Conservation (phyloP, 2,888 invertebrate genomes). For the Plusia festucae region DNA sequence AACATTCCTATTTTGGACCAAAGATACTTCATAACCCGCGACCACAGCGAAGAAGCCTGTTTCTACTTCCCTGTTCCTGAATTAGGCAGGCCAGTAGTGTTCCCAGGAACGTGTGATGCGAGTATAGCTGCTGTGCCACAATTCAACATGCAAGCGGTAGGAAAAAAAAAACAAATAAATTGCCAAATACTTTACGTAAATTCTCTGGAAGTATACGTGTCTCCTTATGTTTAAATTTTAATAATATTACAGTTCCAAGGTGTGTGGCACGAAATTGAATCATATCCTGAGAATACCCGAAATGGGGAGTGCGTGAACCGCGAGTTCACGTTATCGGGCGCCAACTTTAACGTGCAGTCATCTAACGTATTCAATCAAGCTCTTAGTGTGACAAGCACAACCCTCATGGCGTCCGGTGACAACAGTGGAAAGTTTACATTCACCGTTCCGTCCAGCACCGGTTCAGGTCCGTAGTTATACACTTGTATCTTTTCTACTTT, state of each 20-base stretch:
- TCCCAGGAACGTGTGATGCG: slow-evolving; percentile 76
- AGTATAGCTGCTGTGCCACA: slow-evolving; percentile 66
- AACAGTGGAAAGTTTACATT: slow-evolving; percentile 70
- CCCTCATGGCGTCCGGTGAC: slow-evolving; percentile 58
- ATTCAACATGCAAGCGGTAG: slow-evolving; percentile 64
- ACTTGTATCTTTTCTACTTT: no score
- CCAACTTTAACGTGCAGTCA: slow-evolving; percentile 63
- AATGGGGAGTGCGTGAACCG: slow-evolving; percentile 74
- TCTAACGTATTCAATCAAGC: slow-evolving; percentile 64
- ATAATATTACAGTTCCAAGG: slow-evolving; percentile 68
- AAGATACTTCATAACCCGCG: slow-evolving; percentile 64
- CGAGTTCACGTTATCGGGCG: slow-evolving; percentile 54
- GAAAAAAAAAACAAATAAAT: slow-evolving; percentile 53
- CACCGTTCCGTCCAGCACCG: slow-evolving; percentile 33
- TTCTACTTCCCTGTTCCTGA: slow-evolving; percentile 76
- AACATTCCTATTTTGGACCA: slow-evolving; percentile 67
- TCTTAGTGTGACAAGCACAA: slow-evolving; percentile 53
- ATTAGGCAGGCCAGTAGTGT: slow-evolving; percentile 69
- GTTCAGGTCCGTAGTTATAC: slow-evolving; percentile 15
- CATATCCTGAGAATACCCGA: slow-evolving; percentile 71
- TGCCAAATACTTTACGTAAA: not conserved
- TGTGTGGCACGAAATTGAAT: slow-evolving; percentile 71
- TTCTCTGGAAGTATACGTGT: not conserved
- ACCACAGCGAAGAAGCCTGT: slow-evolving; percentile 72
- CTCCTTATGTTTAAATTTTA: not conserved